Conservation (phyloP, 1,140 invertebrate species). For the Ostrea edulis region DNA sequence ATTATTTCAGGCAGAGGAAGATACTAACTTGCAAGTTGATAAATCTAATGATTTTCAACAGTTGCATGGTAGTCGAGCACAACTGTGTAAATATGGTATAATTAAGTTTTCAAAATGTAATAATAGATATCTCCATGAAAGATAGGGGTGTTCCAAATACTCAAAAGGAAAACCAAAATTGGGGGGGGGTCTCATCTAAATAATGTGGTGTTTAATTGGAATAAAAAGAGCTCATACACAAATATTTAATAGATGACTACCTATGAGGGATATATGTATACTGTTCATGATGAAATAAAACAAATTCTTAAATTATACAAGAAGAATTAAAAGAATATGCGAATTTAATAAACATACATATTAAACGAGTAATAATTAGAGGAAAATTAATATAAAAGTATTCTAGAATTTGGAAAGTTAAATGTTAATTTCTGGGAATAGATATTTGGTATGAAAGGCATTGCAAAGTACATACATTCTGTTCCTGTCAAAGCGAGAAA, state of each 20-base stretch:
- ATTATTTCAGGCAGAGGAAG: neutral
- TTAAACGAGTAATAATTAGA: neutral
- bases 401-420: neutral
- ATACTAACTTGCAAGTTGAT: neutral
- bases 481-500: neutral
- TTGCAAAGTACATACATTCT: constrained; percentile 30
- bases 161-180: too few species aligned
- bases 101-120: too few species aligned
- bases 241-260: neutral
- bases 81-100: neutral
- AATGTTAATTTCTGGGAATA: neutral
- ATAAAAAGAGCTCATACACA: neutral
- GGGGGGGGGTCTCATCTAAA: neutral
- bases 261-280: neutral
- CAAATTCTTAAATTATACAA: neutral
- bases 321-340: neutral
- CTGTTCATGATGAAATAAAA: neutral
- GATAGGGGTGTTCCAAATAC: too few species aligned
- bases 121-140: too few species aligned
- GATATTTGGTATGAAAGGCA: neutral
- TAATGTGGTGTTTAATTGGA: neutral
- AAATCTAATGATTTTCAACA: neutral
- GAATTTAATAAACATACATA: neutral
- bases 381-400: neutral
- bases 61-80: neutral